Conservation (phyloP, 2,888 invertebrate species). For the Cyclophora punctaria region DNA sequence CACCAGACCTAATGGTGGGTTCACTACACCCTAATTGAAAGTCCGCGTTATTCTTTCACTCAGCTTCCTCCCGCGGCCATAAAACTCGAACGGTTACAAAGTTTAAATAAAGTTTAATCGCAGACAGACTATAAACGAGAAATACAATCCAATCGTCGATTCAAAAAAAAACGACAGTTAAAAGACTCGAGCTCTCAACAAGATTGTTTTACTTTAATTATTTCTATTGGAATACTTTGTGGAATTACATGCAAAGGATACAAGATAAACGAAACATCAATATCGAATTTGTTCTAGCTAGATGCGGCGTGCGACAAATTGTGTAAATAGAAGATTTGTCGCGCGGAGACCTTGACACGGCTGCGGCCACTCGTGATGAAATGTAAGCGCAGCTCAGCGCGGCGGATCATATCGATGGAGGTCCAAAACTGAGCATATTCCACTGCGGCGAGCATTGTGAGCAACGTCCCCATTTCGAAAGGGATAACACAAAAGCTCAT, state of each 20-base stretch:
- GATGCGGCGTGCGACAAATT: conserved; percentile 13
- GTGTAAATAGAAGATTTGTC: conserved; percentile 35
- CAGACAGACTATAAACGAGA: too few relatives aligned
- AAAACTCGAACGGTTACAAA: neutral
- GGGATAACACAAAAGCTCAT: conserved; percentile 19
- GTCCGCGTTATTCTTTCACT: neutral
- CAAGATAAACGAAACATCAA: too few relatives aligned
- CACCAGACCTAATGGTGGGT: conserved; percentile 12
- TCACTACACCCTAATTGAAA: conserved; percentile 16
- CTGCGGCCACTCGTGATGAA: conserved; percentile 26
- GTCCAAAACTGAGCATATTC: conserved; percentile 3
- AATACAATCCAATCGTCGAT: too few relatives aligned
- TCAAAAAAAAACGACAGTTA: too few relatives aligned
- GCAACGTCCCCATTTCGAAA: conserved; percentile 13
- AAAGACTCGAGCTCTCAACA: too few relatives aligned
- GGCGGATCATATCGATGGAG: conserved; percentile 1
- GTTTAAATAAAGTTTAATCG: neutral
- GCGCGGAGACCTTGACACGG: conserved; percentile 41
- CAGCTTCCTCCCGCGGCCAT: neutral
- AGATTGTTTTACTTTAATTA: too few relatives aligned
- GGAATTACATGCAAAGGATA: too few relatives aligned
- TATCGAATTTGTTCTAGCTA: too few relatives aligned
- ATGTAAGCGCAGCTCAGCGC: conserved; percentile 20
- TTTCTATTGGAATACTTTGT: too few relatives aligned
- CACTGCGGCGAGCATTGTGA: conserved; percentile 9